Evolutionary conservation across 2,888 invertebrate genomes (phyloP).

Genomic region (Megalurothrips usitatus): DNA sequence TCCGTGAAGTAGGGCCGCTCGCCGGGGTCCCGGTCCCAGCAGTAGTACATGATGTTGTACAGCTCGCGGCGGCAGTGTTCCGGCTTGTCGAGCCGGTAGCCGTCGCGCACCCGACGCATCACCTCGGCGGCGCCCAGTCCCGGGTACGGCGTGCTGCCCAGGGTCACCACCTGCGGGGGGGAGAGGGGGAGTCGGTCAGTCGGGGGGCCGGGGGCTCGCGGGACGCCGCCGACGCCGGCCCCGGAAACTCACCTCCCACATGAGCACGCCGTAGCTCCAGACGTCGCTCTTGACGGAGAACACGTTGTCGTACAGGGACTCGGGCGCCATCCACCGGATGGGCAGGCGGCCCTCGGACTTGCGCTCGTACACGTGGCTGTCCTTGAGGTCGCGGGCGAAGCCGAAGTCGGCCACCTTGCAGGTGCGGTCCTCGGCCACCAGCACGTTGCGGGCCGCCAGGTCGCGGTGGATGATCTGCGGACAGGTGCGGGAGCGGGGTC

Average conservation of each 20-base stretch:
- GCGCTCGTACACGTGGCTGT: conserved; percentile 81
- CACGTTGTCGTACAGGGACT: conserved; percentile 88
- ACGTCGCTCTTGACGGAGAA: conserved; percentile 92
- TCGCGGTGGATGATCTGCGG: conserved; percentile 63
- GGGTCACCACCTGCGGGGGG: conserved; percentile 83
- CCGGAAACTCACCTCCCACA: conserved; percentile 65
- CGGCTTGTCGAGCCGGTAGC: conserved; percentile 85
- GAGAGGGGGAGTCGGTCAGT: not conserved
- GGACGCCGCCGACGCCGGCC: conserved; percentile 30
- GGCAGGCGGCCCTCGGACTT: conserved; percentile 78
- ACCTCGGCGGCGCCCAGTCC: conserved; percentile 86
- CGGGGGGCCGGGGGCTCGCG: not conserved
- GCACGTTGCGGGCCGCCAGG: conserved; percentile 36
- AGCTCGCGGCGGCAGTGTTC: conserved; percentile 89
- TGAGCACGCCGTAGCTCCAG: conserved; percentile 91
- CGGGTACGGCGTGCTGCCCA: conserved; percentile 93
- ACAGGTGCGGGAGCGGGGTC: conserved; percentile 34
- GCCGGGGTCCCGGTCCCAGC: conserved; percentile 85
- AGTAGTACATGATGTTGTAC: conserved; percentile 93
- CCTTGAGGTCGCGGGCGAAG: conserved; percentile 82
- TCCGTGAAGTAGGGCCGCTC: conserved; percentile 80
- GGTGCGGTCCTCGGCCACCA: conserved; percentile 68
- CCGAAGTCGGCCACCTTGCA: conserved; percentile 95
- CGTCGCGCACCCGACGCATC: conserved; percentile 64
- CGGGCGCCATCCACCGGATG: conserved; percentile 93